Percentiles rank a stretch among this genome's conserved stretches.
Evolutionary conservation across 2,888 invertebrate genomes (phyloP).

Genomic region (Chymomyza procnemis): DNA sequence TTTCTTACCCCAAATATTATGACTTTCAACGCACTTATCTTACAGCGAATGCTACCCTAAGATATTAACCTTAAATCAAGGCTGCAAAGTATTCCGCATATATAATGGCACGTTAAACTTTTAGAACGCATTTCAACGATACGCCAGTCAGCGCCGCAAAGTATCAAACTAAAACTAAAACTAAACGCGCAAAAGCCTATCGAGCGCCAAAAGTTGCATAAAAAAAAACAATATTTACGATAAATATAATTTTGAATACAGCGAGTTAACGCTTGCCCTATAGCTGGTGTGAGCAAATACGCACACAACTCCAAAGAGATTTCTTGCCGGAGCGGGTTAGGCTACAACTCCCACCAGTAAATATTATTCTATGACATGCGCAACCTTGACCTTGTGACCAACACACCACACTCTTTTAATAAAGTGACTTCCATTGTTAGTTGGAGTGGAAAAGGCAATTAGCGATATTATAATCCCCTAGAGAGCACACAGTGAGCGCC

Average conservation of each 20-base stretch:
- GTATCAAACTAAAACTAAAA: constrained; percentile 13
- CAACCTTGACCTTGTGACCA: background rate
- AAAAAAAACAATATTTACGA: no score
- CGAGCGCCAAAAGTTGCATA: constrained; percentile 7
- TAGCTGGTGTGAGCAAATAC: background rate
- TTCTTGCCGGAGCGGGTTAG: background rate
- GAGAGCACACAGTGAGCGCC: background rate
- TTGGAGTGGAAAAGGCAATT: background rate
- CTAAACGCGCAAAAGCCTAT: constrained; percentile 18
- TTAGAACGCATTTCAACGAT: constrained; percentile 51
- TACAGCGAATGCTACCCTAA: background rate
- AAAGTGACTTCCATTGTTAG: background rate
- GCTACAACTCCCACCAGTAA: constrained; percentile 4
- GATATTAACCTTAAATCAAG: constrained; percentile 43
- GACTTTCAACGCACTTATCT: no score
- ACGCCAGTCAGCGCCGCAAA: constrained; percentile 3
- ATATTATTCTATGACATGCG: background rate
- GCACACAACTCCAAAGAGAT: background rate
- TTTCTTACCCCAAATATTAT: no score
- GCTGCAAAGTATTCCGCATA: constrained; percentile 56
- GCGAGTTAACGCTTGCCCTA: constrained; percentile 25
- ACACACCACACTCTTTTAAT: background rate
- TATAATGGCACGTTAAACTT: constrained; percentile 51
- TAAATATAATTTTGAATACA: constrained; percentile 45
- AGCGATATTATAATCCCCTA: background rate